phyloP scores from a whole-genome alignment of 2,888 invertebrate species.

The Mythimna lalbum region DNA sequence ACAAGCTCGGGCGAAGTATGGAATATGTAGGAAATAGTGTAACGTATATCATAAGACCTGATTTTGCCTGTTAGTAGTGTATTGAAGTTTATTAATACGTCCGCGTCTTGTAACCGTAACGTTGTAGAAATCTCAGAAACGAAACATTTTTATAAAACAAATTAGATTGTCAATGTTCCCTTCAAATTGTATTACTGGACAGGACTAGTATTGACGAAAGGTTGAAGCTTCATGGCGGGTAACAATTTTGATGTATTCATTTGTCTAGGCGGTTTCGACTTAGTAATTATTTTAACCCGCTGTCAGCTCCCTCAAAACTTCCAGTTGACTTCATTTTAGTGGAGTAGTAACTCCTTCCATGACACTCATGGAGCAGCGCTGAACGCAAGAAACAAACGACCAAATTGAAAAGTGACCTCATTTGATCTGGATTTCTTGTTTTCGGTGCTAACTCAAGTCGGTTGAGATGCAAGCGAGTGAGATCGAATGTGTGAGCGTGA shows the following conservation, averaged over 20 bases:
- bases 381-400: conserved; percentile 49
- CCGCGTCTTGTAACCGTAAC: conserved; percentile 52
- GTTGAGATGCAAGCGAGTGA: conserved; percentile 62
- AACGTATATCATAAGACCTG: conserved; percentile 52
- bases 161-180: conserved; percentile 48
- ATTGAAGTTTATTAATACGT: conserved; percentile 52
- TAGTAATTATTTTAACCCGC: conserved; percentile 70
- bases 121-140: conserved; percentile 32
- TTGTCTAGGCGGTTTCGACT: conserved; percentile 63
- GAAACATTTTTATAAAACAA: conserved; percentile 25
- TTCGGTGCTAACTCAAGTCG: conserved; percentile 54
- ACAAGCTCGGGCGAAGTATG: conserved; percentile 49
- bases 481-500: conserved; percentile 54
- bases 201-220: conserved; percentile 45
- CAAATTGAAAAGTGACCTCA: conserved; percentile 51
- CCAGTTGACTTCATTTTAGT: conserved; percentile 48
- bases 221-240: conserved; percentile 59
- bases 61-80: conserved; percentile 56
- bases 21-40: conserved; percentile 53
- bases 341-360: conserved; percentile 50
- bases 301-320: conserved; percentile 69
- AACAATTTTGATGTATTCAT: conserved; percentile 67
- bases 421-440: conserved; percentile 55
- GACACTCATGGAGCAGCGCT: conserved; percentile 48
- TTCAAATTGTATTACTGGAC: conserved; percentile 40